A percentile compares a stretch with the other conserved stretches of the same genome.
Evolutionary conservation across 2,113 vertebrate species (phyloP).

Genomic region (Emydocephalus ijimae): DNA sequence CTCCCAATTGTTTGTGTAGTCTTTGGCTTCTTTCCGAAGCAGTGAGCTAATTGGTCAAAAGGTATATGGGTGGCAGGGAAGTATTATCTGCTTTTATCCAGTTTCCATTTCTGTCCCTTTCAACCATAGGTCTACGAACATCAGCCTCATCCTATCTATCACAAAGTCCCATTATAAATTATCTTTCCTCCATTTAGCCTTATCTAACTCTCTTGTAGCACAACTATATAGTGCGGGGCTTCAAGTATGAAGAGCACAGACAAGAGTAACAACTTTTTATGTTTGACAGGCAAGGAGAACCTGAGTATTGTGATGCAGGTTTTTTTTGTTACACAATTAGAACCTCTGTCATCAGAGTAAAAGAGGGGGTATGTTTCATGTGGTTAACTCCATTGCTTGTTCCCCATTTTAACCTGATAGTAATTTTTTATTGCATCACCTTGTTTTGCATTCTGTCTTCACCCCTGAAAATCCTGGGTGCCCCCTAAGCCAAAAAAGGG

Average conservation of each 20-base stretch:
- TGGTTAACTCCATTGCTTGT: slow-evolving; percentile 42
- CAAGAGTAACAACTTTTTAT: slow-evolving; percentile 47
- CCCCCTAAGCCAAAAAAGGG: slow-evolving; percentile 36
- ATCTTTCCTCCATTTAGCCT: not conserved
- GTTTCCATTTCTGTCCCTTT: not conserved
- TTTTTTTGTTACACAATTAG: slow-evolving; percentile 30
- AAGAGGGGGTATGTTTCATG: slow-evolving; percentile 37
- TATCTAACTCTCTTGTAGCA: not conserved
- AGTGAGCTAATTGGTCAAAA: not conserved
- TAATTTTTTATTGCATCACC: slow-evolving; percentile 38
- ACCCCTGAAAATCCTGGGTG: slow-evolving; percentile 27
- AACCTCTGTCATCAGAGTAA: not conserved
- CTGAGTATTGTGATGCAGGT: slow-evolving; percentile 41
- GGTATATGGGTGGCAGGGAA: not conserved
- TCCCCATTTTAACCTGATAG: slow-evolving; percentile 48
- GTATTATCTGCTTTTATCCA: not conserved
- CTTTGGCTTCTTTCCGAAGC: not conserved
- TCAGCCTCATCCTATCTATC: not conserved
- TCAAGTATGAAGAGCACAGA: not conserved
- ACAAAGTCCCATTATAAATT: not conserved
- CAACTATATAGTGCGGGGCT: not conserved
- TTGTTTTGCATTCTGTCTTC: slow-evolving; percentile 40
- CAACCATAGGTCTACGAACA: not conserved
- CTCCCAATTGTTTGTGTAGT: not conserved
- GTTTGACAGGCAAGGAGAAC: slow-evolving; percentile 32